phyloP scores from a whole-genome alignment of 2,113 vertebrate species.

The Lynx canadensis region DNA sequence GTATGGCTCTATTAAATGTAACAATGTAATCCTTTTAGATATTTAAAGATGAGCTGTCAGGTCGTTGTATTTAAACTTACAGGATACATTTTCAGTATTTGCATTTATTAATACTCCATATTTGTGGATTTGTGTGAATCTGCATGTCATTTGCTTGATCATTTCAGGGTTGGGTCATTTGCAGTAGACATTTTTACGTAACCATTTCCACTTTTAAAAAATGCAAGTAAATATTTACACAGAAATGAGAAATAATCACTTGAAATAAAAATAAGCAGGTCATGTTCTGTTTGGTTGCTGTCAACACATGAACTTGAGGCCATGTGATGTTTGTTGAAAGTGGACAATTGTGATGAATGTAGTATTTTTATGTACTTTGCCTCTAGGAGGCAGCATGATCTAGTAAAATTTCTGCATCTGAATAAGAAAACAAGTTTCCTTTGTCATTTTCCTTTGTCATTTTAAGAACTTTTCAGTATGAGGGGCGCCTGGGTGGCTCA shows the following conservation, averaged over 20 bases:
- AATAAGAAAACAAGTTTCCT: neutral
- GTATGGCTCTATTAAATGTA: neutral
- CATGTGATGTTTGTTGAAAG: neutral
- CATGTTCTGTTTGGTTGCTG: neutral
- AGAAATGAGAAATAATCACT: neutral
- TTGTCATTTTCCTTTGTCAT: neutral
- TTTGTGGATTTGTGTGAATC: neutral
- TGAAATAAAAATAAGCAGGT: neutral
- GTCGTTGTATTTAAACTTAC: neutral
- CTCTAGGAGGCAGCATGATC: conserved; percentile 68
- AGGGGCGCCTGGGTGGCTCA: too few species aligned
- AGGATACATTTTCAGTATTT: neutral
- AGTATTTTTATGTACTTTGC: neutral
- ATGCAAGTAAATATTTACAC: neutral
- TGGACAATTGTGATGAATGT: neutral
- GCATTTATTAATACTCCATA: neutral
- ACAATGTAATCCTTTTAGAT: neutral
- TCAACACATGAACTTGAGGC: conserved; percentile 1
- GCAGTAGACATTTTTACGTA: neutral
- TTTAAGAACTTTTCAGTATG: neutral
- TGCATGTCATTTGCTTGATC: neutral
- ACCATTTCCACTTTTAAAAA: neutral
- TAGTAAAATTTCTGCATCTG: conserved; percentile 17
- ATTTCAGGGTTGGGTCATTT: neutral
- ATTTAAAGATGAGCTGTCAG: neutral